phyloP scores from a whole-genome alignment of 2,888 invertebrate genomes.

The Drosophila suboccidentalis region DNA sequence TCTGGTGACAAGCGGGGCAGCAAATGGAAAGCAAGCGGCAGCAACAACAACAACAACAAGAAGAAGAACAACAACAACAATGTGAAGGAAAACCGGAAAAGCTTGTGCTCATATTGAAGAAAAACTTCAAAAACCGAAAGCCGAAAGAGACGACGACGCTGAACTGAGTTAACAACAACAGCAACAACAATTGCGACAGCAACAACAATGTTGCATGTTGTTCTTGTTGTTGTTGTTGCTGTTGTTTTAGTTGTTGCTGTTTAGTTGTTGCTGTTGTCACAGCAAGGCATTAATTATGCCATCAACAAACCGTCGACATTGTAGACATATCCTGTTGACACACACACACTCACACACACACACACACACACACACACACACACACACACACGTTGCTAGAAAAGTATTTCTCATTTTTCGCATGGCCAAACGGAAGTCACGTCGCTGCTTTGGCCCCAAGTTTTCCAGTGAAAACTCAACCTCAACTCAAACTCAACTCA shows the following conservation, averaged over 20 bases:
- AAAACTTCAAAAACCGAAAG: conserved; percentile 55
- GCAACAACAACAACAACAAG: background rate
- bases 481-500: background rate
- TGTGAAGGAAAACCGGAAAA: conserved; percentile 50
- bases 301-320: conserved; percentile 66
- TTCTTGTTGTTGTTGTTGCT: conserved; percentile 7
- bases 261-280: conserved; percentile 58
- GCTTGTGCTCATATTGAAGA: conserved; percentile 46
- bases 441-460: conserved; percentile 48
- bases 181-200: background rate
- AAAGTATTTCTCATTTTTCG: conserved; percentile 58
- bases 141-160: conserved; percentile 39
- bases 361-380: conserved; percentile 15
- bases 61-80: background rate
- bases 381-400: conserved; percentile 18
- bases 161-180: conserved; percentile 9
- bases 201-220: conserved; percentile 5
- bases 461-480: conserved; percentile 63
- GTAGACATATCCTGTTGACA: conserved; percentile 74
- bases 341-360: conserved; percentile 27
- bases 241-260: conserved; percentile 18
- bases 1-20: conserved; percentile 9
- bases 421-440: conserved; percentile 73
- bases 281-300: conserved; percentile 75
- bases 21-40: conserved; percentile 29